Conservation (phyloP, 2,113 vertebrate species). For the Pantherophis guttatus region DNA sequence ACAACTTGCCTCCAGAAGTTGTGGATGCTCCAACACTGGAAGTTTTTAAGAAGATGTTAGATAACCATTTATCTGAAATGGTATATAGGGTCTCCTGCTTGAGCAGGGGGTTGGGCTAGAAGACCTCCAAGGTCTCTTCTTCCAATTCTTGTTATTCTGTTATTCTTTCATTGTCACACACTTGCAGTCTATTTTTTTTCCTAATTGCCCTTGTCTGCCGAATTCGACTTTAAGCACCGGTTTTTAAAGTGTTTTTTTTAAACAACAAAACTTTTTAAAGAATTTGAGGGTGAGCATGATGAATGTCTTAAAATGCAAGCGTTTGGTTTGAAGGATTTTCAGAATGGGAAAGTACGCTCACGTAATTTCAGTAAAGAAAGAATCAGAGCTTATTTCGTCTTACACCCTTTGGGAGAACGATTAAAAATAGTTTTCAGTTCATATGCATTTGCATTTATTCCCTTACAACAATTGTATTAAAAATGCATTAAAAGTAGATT, state of each 20-base stretch:
- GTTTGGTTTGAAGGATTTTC: background rate
- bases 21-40: no score
- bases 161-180: background rate
- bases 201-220: background rate
- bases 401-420: background rate
- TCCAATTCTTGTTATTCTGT: background rate
- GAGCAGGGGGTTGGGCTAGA: no score
- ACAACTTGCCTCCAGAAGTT: no score
- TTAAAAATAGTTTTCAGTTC: background rate
- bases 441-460: background rate
- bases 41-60: no score
- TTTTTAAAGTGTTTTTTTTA: background rate
- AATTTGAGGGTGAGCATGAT: background rate
- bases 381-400: background rate
- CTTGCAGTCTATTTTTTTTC: background rate
- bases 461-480: background rate
- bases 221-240: background rate
- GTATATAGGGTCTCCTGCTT: no score
- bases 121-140: no score
- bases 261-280: no score
- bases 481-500: background rate
- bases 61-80: no score
- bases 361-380: background rate
- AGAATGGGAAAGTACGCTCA: background rate
- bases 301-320: background rate